These are phyloP conservation scores for Pseudomyrmex sp. DNA, from an alignment of 1,140 invertebrate species.

Conservation along the genomic window DNA sequence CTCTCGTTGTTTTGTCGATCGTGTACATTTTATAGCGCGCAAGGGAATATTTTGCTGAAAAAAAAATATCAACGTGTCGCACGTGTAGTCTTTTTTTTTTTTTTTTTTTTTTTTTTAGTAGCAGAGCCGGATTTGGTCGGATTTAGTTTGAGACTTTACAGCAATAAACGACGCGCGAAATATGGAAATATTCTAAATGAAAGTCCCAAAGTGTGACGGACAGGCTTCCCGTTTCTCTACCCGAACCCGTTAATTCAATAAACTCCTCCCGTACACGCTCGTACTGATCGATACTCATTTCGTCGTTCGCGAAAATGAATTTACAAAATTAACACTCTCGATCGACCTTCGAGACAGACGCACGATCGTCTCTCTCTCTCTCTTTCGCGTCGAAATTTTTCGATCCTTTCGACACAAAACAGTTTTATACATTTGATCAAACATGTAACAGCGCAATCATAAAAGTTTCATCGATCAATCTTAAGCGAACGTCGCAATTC, in stretches of 20 bases:
- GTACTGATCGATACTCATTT: slow-evolving; percentile 26
- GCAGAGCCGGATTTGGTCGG: neutral
- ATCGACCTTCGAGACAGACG: slow-evolving; percentile 9
- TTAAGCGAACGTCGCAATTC: neutral
- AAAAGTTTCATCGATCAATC: neutral
- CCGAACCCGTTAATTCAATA: slow-evolving; percentile 48
- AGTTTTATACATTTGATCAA: neutral
- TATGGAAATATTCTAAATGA: neutral
- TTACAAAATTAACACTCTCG: neutral
- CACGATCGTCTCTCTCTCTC: neutral
- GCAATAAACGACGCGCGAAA: slow-evolving; percentile 1
- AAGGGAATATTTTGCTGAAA: slow-evolving; percentile 4
- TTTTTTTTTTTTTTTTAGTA: neutral
- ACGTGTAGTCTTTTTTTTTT: neutral
- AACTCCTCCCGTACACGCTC: slow-evolving; percentile 15
- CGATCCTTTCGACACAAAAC: too few species aligned
- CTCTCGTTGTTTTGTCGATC: too few species aligned
- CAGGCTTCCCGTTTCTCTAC: neutral
- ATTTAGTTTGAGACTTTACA: neutral
- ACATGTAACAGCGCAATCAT: neutral
- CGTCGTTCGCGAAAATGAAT: neutral
- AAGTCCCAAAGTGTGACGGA: slow-evolving; percentile 11
- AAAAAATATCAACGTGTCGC: neutral
- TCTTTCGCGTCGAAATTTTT: neutral
- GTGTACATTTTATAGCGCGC: too few species aligned